Evolutionary conservation across 2,113 vertebrate genomes (phyloP).

Genomic region (Struthio camelus): DNA sequence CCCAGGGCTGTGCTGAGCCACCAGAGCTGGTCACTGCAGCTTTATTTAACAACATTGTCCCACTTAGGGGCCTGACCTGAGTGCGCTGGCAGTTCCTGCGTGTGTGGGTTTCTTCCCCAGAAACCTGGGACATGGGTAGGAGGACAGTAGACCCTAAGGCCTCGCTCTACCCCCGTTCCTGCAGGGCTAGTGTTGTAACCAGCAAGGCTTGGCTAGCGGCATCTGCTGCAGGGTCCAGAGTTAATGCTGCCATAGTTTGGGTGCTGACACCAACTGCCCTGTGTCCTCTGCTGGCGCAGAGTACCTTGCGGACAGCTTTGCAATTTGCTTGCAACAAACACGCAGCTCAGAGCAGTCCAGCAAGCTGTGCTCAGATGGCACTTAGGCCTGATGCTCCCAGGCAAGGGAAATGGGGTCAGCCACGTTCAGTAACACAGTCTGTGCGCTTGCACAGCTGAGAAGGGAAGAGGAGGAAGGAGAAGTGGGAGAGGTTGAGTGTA

Average conservation of each 20-base stretch:
- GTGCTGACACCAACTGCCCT: background rate
- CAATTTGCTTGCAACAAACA: background rate
- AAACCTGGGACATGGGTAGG: too few relatives aligned
- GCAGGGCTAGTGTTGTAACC: background rate
- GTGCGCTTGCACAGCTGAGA: background rate
- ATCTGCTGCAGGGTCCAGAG: background rate
- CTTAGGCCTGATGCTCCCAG: background rate
- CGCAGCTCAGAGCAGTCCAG: background rate
- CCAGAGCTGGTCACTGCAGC: too few relatives aligned
- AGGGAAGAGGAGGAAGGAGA: background rate
- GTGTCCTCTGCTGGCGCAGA: background rate
- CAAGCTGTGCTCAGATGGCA: background rate
- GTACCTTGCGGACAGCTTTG: background rate
- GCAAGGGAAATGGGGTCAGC: background rate
- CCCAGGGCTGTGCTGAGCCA: too few relatives aligned
- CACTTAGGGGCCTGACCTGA: too few relatives aligned
- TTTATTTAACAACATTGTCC: too few relatives aligned
- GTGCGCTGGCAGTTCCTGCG: too few relatives aligned
- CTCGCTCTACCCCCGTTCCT: background rate
- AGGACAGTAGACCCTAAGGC: background rate
- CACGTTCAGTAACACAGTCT: background rate
- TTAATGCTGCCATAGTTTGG: background rate
- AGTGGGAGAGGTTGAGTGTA: background rate
- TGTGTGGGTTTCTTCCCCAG: background rate
- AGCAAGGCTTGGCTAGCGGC: background rate